Conservation (phyloP, 2,888 invertebrate species). For the Brenthis hecate region DNA sequence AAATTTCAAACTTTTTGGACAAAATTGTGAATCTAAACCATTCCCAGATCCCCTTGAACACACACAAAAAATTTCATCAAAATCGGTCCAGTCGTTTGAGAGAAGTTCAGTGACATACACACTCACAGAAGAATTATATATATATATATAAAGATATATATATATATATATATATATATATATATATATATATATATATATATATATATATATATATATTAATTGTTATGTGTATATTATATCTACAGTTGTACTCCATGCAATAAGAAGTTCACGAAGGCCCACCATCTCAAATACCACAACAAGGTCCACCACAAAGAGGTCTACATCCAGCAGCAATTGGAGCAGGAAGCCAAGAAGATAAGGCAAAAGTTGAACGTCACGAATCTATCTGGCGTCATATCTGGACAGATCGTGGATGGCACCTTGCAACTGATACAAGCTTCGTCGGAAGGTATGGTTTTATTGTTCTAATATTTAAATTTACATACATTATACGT, state of each 20-base stretch:
- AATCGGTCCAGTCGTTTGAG: too few relatives aligned
- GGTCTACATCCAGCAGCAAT: slow-evolving; percentile 70
- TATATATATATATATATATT: too few relatives aligned
- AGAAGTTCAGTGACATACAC: too few relatives aligned
- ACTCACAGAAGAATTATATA: too few relatives aligned
- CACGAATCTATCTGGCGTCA: slow-evolving; percentile 63
- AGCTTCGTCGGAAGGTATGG: slow-evolving; percentile 57
- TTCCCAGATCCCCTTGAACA: too few relatives aligned
- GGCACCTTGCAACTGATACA: slow-evolving; percentile 67
- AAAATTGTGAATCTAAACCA: too few relatives aligned
- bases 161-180: too few relatives aligned
- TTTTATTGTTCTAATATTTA: not conserved
- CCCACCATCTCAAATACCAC: slow-evolving; percentile 78
- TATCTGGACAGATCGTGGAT: slow-evolving; percentile 72
- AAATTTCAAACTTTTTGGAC: too few relatives aligned
- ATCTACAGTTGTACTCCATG: slow-evolving; percentile 66
- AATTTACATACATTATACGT: too few relatives aligned
- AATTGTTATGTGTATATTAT: not conserved
- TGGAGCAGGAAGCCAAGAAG: slow-evolving; percentile 74
- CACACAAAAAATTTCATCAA: too few relatives aligned
- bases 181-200: too few relatives aligned
- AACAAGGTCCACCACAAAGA: slow-evolving; percentile 81
- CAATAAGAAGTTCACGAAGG: slow-evolving; percentile 80
- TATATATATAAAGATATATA: too few relatives aligned
- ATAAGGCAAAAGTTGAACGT: slow-evolving; percentile 70